These are phyloP conservation scores for Cecropterus lyciades DNA, from an alignment of 1,140 invertebrate genomes.

Conservation along the genomic window DNA sequence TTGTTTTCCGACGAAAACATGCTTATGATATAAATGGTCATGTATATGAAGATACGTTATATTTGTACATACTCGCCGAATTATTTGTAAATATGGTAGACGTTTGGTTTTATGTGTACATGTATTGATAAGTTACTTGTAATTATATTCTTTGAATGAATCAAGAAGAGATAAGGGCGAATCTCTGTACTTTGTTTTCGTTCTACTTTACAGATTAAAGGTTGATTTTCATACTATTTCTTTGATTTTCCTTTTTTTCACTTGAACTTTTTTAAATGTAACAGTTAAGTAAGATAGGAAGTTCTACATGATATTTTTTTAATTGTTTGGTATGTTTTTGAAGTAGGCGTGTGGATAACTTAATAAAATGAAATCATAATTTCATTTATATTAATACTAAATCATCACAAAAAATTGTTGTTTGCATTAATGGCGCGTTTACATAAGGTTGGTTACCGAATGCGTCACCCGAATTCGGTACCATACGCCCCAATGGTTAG, in stretches of 20 bases:
- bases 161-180: not conserved
- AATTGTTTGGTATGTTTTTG: too few relatives aligned
- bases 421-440: too few relatives aligned
- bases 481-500: too few relatives aligned
- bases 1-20: constrained; percentile 26
- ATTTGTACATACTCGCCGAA: constrained; percentile 28
- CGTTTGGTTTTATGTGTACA: not conserved
- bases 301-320: too few relatives aligned
- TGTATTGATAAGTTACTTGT: constrained; percentile 5
- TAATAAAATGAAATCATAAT: too few relatives aligned
- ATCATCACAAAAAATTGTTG: too few relatives aligned
- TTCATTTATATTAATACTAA: too few relatives aligned
- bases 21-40: not conserved
- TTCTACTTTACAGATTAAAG: constrained; percentile 9
- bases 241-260: constrained; percentile 10
- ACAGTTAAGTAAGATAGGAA: too few relatives aligned
- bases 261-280: not conserved
- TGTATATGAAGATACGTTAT: constrained; percentile 12
- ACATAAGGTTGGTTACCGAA: too few relatives aligned
- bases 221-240: constrained; percentile 10
- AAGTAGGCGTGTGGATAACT: too few relatives aligned
- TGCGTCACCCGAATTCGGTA: too few relatives aligned
- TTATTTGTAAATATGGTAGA: constrained; percentile 19
- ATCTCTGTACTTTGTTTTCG: constrained; percentile 16
- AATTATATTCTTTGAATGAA: not conserved